Conservation (phyloP, 2,113 vertebrate genomes). For the Triplophysa dalaica region DNA sequence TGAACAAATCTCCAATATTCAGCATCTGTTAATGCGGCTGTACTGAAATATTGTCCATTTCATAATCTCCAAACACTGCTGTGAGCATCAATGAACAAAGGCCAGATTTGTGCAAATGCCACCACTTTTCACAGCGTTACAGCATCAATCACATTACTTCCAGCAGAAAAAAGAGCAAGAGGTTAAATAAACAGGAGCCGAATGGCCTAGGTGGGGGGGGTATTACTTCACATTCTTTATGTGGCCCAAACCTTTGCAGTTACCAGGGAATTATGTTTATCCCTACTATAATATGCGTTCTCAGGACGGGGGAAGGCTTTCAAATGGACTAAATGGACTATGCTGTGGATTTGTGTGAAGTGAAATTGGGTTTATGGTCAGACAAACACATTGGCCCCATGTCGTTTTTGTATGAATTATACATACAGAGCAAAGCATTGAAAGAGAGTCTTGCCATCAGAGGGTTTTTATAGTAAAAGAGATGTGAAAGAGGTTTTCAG, state of each 20-base stretch:
- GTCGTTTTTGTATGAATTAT: constrained; percentile 55
- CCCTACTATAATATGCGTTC: constrained; percentile 70
- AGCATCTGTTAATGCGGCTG: constrained; percentile 54
- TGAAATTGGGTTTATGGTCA: constrained; percentile 52
- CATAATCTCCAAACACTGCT: constrained; percentile 64
- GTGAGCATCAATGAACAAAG: constrained; percentile 73
- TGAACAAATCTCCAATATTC: constrained; percentile 48
- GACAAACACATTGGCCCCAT: constrained; percentile 54
- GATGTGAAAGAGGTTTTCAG: constrained; percentile 36
- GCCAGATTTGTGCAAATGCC: constrained; percentile 78
- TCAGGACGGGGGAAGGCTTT: constrained; percentile 60
- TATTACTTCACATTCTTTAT: constrained; percentile 67
- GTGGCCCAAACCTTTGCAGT: constrained; percentile 52
- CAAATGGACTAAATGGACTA: constrained; percentile 67
- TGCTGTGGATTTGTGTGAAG: constrained; percentile 62
- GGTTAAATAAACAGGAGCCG: constrained; percentile 71
- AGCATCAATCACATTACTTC: constrained; percentile 75
- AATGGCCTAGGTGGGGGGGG: constrained; percentile 60
- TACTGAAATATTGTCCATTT: constrained; percentile 50
- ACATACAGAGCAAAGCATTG: constrained; percentile 36
- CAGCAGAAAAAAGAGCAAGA: constrained; percentile 65
- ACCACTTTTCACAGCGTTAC: constrained; percentile 68
- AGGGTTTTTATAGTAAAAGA: constrained; percentile 13
- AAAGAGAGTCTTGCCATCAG: constrained; percentile 38
- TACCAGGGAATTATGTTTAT: constrained; percentile 73